Percentiles rank a stretch among this genome's conserved stretches.
Conservation (phyloP, 1,140 invertebrate genomes). For the Saccostrea echinata region DNA sequence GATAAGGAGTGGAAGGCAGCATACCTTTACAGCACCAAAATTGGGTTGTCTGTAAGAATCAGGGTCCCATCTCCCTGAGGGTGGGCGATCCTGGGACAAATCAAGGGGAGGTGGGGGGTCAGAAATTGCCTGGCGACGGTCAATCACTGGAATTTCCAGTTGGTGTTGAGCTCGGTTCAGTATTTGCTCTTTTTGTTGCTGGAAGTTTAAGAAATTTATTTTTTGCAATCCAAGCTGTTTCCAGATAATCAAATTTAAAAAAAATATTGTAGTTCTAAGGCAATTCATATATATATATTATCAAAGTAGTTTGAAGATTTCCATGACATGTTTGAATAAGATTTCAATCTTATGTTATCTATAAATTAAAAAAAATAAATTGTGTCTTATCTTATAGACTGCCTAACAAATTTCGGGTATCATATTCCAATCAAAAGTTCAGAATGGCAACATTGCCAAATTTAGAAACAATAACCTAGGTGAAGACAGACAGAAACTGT, state of each 20-base stretch:
- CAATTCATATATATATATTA: too few species aligned
- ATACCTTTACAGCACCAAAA: slow-evolving; percentile 27
- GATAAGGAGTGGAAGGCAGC: not conserved
- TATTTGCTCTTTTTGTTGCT: slow-evolving; percentile 53
- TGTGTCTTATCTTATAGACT: too few species aligned
- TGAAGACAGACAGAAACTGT: too few species aligned
- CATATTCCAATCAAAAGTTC: too few species aligned
- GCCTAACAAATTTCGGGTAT: too few species aligned
- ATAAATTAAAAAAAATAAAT: too few species aligned
- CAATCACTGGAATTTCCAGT: slow-evolving; percentile 40
- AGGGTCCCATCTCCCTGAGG: slow-evolving; percentile 41
- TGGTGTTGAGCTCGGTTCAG: slow-evolving; percentile 43
- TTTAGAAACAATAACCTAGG: too few species aligned
- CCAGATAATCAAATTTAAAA: not conserved
- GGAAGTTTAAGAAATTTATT: slow-evolving; percentile 27
- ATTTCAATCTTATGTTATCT: too few species aligned
- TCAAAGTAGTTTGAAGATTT: too few species aligned
- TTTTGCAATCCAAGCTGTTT: not conserved
- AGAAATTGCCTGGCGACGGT: not conserved
- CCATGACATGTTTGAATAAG: too few species aligned
- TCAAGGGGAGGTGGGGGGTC: not conserved
- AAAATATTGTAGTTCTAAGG: too few species aligned
- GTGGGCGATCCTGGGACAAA: not conserved
- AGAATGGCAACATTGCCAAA: too few species aligned
- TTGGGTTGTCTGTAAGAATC: slow-evolving; percentile 25